Evolutionary conservation across 2,113 vertebrate genomes (phyloP), one percentile per base, ranked within the genome.

Genomic region (Xenopus borealis): DNA sequence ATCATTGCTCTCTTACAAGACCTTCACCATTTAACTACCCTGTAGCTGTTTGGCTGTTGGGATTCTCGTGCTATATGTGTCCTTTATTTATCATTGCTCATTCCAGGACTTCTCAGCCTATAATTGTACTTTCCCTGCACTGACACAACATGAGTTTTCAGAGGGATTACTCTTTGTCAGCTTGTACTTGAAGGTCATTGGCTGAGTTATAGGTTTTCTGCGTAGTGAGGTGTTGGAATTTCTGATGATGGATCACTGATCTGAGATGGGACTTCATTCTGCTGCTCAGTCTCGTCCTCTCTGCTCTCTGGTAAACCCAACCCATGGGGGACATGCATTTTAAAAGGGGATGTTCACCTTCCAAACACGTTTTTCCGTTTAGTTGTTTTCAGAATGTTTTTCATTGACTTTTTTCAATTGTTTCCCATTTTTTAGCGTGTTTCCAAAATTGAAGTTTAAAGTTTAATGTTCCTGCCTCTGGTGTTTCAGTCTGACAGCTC

Each of bases 101-200:
- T 46, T 66, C 18, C 40, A 66, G 44, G 64, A 66, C 62, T n/a
- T 27, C 62, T 44, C 33, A 64, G 53, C 53, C 40, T 66, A 46
- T 66, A 66, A 50, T 50, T 19, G 40, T 67, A 55, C 63, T 46
- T 40, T 46, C 63, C 33, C 40, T 23, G 65, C 65, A 20, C 18
- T 40, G 62, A 40, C 62, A 64, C 62, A 40, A 17, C 16, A 27
- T 64, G 65, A 18, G 16, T 45, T 66, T 46, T 50, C 65, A 50
- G 65, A 45, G 40, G 63, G 63, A 45, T 66, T 40, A 45, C 17
- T 66, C 44, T 66, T 10, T 66, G 63, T 40, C 63, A 46, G 40
- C 40, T 45, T 66, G 40, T 46, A 40, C 63, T 64, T 66, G 63
- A 67, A 67, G 65, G 65, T 67, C 65, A 16, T 18, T 50, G 45